Evolutionary conservation across 2,888 invertebrate genomes (phyloP).

Genomic region (Hecatera dysodea): DNA sequence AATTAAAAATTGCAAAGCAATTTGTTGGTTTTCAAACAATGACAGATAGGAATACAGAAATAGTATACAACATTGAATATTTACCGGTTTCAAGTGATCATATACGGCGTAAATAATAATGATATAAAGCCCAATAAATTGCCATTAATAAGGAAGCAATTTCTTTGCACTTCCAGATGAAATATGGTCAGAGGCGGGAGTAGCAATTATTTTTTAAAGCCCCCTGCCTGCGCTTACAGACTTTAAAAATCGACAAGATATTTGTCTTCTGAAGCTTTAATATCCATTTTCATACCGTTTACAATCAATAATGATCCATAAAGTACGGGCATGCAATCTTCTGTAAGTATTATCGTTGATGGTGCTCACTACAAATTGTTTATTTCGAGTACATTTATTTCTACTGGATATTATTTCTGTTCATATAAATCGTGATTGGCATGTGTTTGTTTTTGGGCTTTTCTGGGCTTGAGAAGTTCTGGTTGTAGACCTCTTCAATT

Average conservation of each 20-base stretch:
- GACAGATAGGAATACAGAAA: constrained; percentile 43
- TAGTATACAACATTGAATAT: constrained; percentile 46
- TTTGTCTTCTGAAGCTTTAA: constrained; percentile 79
- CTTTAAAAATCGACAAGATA: constrained; percentile 75
- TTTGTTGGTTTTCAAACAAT: constrained; percentile 44
- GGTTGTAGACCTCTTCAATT: no score
- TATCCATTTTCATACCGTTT: constrained; percentile 77
- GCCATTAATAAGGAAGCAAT: constrained; percentile 70
- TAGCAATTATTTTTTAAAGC: constrained; percentile 77
- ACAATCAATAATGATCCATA: constrained; percentile 78
- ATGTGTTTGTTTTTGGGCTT: constrained; percentile 12
- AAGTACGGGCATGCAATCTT: constrained; percentile 66
- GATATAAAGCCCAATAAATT: constrained; percentile 72
- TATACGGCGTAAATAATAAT: constrained; percentile 61
- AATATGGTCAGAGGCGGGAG: constrained; percentile 64
- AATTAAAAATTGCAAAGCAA: constrained; percentile 33
- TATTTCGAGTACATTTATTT: constrained; percentile 28
- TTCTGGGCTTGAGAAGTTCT: not conserved
- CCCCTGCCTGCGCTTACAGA: constrained; percentile 72
- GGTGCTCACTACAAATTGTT: constrained; percentile 52
- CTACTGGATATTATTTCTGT: constrained; percentile 26
- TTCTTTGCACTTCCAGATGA: constrained; percentile 66
- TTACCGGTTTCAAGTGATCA: constrained; percentile 46
- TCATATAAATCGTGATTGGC: constrained; percentile 20
- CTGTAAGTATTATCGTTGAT: constrained; percentile 63